Conservation (phyloP, 2,113 vertebrate genomes). For the Pitta sordida region DNA sequence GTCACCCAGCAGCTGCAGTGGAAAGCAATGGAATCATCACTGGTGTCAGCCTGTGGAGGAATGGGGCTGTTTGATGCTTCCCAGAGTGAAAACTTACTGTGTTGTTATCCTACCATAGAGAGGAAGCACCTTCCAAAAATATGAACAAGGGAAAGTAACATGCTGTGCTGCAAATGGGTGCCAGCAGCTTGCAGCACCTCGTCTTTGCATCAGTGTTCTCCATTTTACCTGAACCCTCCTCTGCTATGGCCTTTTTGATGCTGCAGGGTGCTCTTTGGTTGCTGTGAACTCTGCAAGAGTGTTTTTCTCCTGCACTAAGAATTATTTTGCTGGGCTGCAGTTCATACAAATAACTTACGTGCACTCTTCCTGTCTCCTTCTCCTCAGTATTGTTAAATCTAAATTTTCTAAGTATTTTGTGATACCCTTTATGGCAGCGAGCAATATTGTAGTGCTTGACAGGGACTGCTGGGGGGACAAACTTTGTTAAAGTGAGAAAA, state of each 20-base stretch:
- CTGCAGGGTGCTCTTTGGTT: not conserved
- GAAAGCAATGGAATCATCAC: not conserved
- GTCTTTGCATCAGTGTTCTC: not conserved
- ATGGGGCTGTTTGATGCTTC: not conserved
- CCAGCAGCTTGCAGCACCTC: not conserved
- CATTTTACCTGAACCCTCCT: not conserved
- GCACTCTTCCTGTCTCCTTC: not conserved
- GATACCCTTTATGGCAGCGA: not conserved
- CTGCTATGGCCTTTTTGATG: not conserved
- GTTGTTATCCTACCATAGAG: not conserved
- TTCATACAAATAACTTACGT: accelerated
- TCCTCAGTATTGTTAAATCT: not conserved
- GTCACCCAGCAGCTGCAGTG: not conserved
- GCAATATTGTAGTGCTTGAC: not conserved
- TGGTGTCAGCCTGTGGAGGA: not conserved
- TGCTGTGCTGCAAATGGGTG: accelerated
- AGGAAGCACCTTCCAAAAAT: not conserved
- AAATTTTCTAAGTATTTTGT: not conserved
- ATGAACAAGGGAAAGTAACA: accelerated
- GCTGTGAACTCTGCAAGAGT: not conserved
- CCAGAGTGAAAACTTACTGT: not conserved
- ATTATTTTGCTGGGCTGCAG: not conserved
- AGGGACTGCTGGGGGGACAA: not conserved
- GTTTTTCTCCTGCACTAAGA: not conserved
- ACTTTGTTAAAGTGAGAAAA: not conserved